Evolutionary conservation across 1,140 invertebrate genomes (phyloP).

Genomic region (Pentalonia nigronervosa): DNA sequence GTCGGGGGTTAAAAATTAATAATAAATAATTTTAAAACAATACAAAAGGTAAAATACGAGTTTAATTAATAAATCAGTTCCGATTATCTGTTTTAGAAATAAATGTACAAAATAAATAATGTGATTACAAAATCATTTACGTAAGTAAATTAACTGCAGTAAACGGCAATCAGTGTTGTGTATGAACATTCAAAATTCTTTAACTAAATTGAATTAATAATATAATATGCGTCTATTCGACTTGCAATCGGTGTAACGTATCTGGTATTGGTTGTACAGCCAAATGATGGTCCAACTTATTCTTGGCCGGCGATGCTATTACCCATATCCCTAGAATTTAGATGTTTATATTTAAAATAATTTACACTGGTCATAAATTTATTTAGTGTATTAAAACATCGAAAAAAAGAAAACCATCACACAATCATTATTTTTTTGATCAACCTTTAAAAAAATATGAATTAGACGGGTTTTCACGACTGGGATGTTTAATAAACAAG

Average conservation of each 20-base stretch:
- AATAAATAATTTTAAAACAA: slow-evolving; percentile 42
- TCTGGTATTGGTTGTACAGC: slow-evolving; percentile 38
- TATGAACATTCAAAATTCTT: background rate
- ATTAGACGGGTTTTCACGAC: no score
- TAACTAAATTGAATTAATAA: background rate
- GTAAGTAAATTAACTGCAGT: background rate
- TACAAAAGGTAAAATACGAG: background rate
- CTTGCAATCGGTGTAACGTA: background rate
- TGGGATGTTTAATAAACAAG: no score
- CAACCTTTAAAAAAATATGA: no score
- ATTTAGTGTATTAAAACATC: no score
- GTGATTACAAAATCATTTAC: background rate
- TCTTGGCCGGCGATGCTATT: background rate
- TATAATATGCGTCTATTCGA: background rate
- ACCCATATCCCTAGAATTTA: slow-evolving; percentile 36
- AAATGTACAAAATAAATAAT: background rate
- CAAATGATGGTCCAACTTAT: slow-evolving; percentile 23
- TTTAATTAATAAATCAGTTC: slow-evolving; percentile 15
- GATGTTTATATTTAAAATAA: background rate
- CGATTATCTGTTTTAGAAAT: background rate
- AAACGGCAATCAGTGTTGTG: background rate
- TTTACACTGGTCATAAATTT: background rate
- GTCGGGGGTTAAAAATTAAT: background rate
- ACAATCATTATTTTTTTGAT: no score
- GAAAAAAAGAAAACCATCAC: no score